Base-by-base conservation (phyloP, 2,113 vertebrate species). In the Psephotus haematonotus region DNA sequence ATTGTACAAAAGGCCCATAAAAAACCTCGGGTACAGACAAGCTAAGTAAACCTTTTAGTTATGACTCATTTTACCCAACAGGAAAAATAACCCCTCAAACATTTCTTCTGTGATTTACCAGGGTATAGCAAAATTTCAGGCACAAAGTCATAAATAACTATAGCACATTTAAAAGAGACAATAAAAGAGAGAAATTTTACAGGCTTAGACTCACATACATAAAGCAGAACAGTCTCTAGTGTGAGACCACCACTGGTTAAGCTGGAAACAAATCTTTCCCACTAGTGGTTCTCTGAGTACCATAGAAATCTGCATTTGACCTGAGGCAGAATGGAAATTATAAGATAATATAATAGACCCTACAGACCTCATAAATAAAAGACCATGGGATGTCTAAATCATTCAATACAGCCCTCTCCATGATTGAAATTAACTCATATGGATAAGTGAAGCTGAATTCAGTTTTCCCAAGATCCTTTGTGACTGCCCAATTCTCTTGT, bases 311-410 rank as follows among this genome's bases (percentile, higher is more conserved):
- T 93, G 64, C 55, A 75, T 82, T 81, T 94, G 76, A 71, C 93
- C 80, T 4, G 35, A 86, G 91, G 92, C 86, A 90, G 76, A 76
- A 86, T 81, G 93, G 90, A 96, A 93, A 90, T 92, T 37, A 83
- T 95, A 55, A 88, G 53, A 88, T 90, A 88, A 94, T 86, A 83
- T 92, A 96, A 93, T 47, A 95, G 89, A 65, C 39, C 24, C 52
- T 60, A 11, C 11, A 88, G 43, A 74, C 27, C 28, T 80, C 46
- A 43, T 63, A 81, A 90, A 88, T 87, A 82, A 90, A 92, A 96
- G 78, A 71, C 79, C 24, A 53, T n/a, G 35, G 29, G 63, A 63
- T 67, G n/a, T 16, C 63, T 95, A 44, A 95, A 77, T 92, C 16
- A 1, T 39, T 86, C 75, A 80, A 6, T 55, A 59, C 44, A 44